Evolutionary conservation across 2,113 vertebrate genomes (phyloP).

Genomic region (Nothoprocta perdicaria): DNA sequence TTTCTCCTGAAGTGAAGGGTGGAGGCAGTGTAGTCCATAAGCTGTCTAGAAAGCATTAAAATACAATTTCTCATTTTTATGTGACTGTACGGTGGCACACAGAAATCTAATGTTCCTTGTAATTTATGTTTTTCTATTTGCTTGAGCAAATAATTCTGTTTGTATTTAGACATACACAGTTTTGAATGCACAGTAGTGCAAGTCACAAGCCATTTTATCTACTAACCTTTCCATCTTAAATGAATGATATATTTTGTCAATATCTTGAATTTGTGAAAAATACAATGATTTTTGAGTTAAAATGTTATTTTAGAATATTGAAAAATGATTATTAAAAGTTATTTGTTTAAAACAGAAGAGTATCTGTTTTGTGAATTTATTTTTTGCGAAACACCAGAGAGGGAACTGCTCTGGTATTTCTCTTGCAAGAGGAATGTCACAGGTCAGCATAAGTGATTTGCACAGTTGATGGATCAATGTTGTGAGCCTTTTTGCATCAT

Average conservation of each 20-base stretch:
- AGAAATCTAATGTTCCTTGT: not conserved
- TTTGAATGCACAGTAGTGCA: not conserved
- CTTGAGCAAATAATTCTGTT: conserved; percentile 32
- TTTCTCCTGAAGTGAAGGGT: conserved; percentile 4
- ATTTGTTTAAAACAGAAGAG: not conserved
- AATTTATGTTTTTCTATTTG: conserved; percentile 36
- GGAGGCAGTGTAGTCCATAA: not conserved
- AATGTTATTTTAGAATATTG: not conserved
- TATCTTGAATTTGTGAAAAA: not conserved
- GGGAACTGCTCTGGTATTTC: not conserved
- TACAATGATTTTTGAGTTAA: not conserved
- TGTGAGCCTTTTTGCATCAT: not conserved
- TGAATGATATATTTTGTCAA: not conserved
- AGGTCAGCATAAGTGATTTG: not conserved
- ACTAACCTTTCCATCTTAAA: not conserved
- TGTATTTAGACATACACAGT: not conserved
- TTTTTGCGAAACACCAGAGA: not conserved
- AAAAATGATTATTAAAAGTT: conserved; percentile 45
- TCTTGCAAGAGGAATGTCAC: not conserved
- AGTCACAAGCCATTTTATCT: not conserved
- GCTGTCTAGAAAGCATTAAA: not conserved
- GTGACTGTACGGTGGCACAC: not conserved
- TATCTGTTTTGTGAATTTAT: not conserved
- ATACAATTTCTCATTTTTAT: conserved; percentile 22
- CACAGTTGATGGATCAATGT: not conserved